Evolutionary conservation across 2,113 vertebrate genomes (phyloP), one percentile per base, ranked within the genome.

Genomic region (Alligator sinensis): DNA sequence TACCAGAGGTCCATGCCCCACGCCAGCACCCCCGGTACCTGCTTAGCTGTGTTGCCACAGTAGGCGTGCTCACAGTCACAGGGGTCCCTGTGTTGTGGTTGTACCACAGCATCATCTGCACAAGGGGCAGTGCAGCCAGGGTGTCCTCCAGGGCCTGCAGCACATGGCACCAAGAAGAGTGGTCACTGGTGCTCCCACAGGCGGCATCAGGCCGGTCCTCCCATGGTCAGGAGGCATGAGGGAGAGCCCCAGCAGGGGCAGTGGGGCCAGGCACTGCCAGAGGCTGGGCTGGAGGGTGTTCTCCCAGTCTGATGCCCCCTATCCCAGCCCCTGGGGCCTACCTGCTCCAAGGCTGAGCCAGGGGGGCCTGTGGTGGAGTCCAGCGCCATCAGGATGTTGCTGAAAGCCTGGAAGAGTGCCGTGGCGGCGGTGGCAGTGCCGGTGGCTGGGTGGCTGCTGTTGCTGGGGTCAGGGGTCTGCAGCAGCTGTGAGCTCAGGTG

Each of bases 41-140:
- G 94, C 90, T 93, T 66, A 97, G 62, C n/a, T 70, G 72, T 14
- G 88, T n/a, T 9, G 84, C 55, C 70, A 89, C 86, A 6, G 34
- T 1, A 0, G 93, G 61, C 14, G 94, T 93, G 77, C 77, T 82
- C 84, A 93, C 13, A 1, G 76, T 83, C 63, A 95, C 63, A 3
- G 70, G 34, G 3, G 84, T 58, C 21, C 76, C 38, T 7, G 28
- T 17, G n/a, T 18, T 10, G 6, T 14, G 27, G 61, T 28, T 81
- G 70, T 84, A 80, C 61, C 90, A 77, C 30, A 96, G 70, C 2
- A 63, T 57, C n/a, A 30, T 64, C 63, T 94, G 88, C 47, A 95
- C 79, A 22, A 72, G 80, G 4, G 89, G 86, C 38, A 96, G 84
- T 9, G 88, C 75, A 16, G 66, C 19, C 57, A 95, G 24, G 13